Percentiles rank a stretch among this genome's conserved stretches.
These are phyloP conservation scores for Rhinichthys klamathensis DNA, from an alignment of 2,113 vertebrate genomes.

Conservation along the genomic window DNA sequence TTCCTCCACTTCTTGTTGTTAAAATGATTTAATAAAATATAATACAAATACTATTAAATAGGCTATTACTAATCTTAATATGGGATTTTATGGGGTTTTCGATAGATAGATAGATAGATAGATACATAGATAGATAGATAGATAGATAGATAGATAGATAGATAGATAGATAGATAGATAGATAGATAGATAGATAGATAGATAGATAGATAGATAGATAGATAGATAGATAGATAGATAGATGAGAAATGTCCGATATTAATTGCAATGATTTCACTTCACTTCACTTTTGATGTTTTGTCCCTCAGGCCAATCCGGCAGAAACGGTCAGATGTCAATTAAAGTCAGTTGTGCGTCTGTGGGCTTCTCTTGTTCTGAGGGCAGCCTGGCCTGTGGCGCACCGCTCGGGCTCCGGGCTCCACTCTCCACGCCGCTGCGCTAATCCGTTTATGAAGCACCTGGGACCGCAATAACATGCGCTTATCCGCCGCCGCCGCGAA, in stretches of 20 bases:
- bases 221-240: background rate
- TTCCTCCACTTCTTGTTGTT: background rate
- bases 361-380: constrained; percentile 21
- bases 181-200: constrained; percentile 15
- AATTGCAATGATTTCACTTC: constrained; percentile 30
- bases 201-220: constrained; percentile 19
- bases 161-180: constrained; percentile 11
- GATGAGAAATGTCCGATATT: background rate
- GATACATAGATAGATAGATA: constrained; percentile 19
- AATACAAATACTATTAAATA: too few species aligned
- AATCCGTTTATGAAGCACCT: constrained; percentile 73
- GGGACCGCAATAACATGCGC: constrained; percentile 72
- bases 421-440: constrained; percentile 39
- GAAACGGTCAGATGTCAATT: constrained; percentile 41
- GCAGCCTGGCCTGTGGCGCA: constrained; percentile 43
- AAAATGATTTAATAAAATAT: background rate
- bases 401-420: constrained; percentile 41
- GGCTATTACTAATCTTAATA: background rate
- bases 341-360: constrained; percentile 17
- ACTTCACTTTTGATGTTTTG: constrained; percentile 38
- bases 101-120: constrained; percentile 18
- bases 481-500: constrained; percentile 33
- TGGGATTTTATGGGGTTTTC: background rate
- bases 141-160: constrained; percentile 14
- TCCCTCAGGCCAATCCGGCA: constrained; percentile 25